These are phyloP conservation scores for Actinemys pallida DNA, from an alignment of 2,113 vertebrate species.

Conservation along the genomic window DNA sequence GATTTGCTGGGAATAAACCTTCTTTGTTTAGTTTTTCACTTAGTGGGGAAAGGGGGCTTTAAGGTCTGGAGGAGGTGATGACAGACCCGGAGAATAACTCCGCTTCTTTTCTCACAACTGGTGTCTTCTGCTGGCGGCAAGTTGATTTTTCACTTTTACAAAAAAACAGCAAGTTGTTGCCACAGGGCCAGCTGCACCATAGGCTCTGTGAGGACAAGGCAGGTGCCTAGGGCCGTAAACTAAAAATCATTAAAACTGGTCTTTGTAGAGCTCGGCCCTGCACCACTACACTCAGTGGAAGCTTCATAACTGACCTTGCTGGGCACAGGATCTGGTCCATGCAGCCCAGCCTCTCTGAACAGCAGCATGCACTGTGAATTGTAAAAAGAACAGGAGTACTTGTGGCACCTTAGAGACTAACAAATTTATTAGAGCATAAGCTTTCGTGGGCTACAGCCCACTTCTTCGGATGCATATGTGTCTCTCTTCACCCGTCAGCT, in stretches of 20 bases:
- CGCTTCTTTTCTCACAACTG: neutral
- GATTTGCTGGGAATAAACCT: constrained; percentile 12
- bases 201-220: neutral
- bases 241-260: neutral
- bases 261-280: neutral
- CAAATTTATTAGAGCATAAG: too few species aligned
- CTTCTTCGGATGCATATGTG: too few species aligned
- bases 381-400: too few species aligned
- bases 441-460: too few species aligned
- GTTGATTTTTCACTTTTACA: constrained; percentile 47
- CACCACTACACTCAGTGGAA: too few species aligned
- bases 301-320: too few species aligned
- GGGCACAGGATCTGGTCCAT: too few species aligned
- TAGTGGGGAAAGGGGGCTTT: neutral
- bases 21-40: constrained; percentile 14
- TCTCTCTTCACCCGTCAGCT: too few species aligned
- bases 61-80: neutral
- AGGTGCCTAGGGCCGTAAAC: neutral
- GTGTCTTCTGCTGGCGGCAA: constrained; percentile 47
- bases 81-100: neutral
- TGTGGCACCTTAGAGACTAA: too few species aligned
- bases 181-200: neutral
- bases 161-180: neutral
- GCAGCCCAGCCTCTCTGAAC: too few species aligned
- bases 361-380: too few species aligned